phyloP scores from a whole-genome alignment of 2,888 invertebrate species.

The Agapostemon virescens region DNA sequence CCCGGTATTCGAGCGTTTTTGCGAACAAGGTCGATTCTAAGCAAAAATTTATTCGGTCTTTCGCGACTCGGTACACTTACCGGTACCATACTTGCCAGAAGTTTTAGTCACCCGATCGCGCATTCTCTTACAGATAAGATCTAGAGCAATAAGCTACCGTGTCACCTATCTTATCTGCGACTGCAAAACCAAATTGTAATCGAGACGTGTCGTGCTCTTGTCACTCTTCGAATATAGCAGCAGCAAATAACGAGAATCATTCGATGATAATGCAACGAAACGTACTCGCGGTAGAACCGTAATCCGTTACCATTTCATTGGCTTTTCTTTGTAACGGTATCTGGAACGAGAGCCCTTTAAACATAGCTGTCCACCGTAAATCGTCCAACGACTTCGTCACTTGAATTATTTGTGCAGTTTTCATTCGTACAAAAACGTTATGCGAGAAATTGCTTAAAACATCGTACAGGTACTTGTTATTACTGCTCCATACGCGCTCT shows the following conservation, averaged over 20 bases:
- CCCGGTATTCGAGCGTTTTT: background rate
- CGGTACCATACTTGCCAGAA: background rate
- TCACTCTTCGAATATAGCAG: background rate
- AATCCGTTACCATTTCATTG: background rate
- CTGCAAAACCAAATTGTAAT: background rate
- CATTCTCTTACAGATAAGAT: constrained; percentile 20
- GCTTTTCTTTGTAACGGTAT: background rate
- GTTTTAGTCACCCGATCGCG: background rate
- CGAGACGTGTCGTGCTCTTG: background rate
- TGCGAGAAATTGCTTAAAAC: background rate
- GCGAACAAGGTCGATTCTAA: background rate
- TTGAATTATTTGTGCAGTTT: too few relatives aligned
- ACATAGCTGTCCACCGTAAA: background rate
- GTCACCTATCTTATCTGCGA: constrained; percentile 10
- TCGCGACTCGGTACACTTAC: background rate
- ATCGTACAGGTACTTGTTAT: background rate
- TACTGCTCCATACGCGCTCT: background rate
- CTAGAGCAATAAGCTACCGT: background rate
- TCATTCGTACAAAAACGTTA: background rate
- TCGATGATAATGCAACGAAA: background rate
- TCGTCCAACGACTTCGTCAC: background rate
- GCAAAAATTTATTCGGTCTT: background rate
- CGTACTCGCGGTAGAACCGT: background rate
- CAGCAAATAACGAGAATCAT: background rate
- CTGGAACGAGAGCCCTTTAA: background rate